phyloP scores from a whole-genome alignment of 30 jellyfish, hydroid and myxozoan species.

The Aurelia aurita complex sp. Pacific region DNA sequence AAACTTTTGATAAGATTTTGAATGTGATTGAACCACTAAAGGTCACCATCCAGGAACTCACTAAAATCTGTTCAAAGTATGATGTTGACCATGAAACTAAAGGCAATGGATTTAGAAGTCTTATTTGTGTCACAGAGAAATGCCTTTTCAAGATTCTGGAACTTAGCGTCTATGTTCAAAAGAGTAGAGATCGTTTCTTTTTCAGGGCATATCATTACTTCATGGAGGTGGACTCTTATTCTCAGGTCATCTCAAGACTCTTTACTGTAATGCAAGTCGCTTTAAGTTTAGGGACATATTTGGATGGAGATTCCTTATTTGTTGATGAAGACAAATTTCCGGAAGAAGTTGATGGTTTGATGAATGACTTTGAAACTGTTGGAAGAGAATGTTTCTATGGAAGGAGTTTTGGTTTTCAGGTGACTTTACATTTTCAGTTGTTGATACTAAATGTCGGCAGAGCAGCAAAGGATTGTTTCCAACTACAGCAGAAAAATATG shows the following conservation, averaged over 20 bases:
- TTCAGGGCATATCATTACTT: slow-evolving; percentile 83
- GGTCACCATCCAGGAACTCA: slow-evolving; percentile 73
- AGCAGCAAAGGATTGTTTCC: not conserved
- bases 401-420: slow-evolving; percentile 97
- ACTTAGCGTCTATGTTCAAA: slow-evolving; percentile 55
- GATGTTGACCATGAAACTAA: slow-evolving; percentile 32
- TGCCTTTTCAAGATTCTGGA: slow-evolving; percentile 75
- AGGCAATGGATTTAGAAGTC: slow-evolving; percentile 96
- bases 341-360: slow-evolving; percentile 66
- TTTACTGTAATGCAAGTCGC: slow-evolving; percentile 85
- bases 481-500: no score
- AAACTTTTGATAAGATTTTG: slow-evolving; percentile 64
- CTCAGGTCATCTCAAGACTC: slow-evolving; percentile 76
- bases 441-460: not conserved
- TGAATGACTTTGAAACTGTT: slow-evolving; percentile 89
- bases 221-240: slow-evolving; percentile 91
- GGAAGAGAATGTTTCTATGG: slow-evolving; percentile 96
- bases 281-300: slow-evolving; percentile 56
- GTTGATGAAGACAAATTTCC: slow-evolving; percentile 74
- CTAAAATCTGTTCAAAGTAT: slow-evolving; percentile 53
- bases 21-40: slow-evolving; percentile 85
- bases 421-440: slow-evolving; percentile 5
- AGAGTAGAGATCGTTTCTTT: slow-evolving; percentile 75
- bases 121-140: slow-evolving; percentile 68
- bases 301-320: slow-evolving; percentile 74